Base-by-base conservation (phyloP, 64 coral and sea anemone species). In the Cladopsammia gracilis region DNA sequence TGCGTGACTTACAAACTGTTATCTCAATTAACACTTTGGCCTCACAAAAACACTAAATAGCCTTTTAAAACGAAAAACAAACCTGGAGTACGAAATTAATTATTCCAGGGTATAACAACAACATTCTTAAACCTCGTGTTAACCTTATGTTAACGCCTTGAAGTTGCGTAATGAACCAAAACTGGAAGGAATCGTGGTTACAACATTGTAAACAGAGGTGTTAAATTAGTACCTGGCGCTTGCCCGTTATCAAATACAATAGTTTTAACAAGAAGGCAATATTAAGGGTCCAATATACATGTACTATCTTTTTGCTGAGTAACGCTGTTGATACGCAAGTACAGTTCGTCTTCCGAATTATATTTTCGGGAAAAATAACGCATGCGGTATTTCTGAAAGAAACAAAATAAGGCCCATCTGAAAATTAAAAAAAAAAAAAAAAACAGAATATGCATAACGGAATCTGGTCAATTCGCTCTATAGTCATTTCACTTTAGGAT, bases 141-240 rank as follows among this genome's bases (percentile, higher is more conserved):
- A 45, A 34, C 12, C 20, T 57, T 57, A 82, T 82, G 13, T 18
- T 47, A 24, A 62, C 25, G 4, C 0, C 6, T 62, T 62, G 5
- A 45, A 20, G 25, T 44, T 18, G 56, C 26, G 26, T 15, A 14
- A 12, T 45, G 24, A 70, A 43, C 56, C 26, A 61, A 82, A 82
- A 82, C 0, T 48, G 42, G 16, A 42, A 5, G 25, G 19, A 59
- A 42, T 16, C 58, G 58, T 64, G 57, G 78, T 57, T 82, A 25
- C 58, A 34, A 5, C 43, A 64, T 46, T 58, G 25, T 18, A 62
- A 82, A 47, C 22, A 23, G 26, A 25, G 78, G 15, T 82, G 78
- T 82, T 62, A 82, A 82, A 82, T 62, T 82, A 82, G 64, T 82
- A 62, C 25, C 45, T 44, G 12, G 58, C 14, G 78, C 78, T 64